Base-by-base conservation (phyloP, 2,113 vertebrate genomes). In the Gorsachius goisagi region DNA sequence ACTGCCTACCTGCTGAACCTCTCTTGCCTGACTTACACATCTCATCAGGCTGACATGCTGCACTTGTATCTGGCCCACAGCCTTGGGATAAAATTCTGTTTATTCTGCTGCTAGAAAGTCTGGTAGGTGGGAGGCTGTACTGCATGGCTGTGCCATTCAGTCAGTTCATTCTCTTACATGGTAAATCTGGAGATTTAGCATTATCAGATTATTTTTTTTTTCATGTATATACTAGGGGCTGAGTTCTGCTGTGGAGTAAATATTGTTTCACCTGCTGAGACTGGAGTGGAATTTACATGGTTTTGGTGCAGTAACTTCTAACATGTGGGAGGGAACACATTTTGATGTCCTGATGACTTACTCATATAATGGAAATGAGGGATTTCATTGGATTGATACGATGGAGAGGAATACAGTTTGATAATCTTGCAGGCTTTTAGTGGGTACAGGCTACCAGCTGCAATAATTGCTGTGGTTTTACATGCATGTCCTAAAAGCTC, bases 101-200 rank as follows among this genome's bases (percentile, higher is more conserved):
- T 93, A 67, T 96, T 93, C 85, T 92, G 32, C 71, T 83, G 74
- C 77, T 91, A 66, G 56, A 63, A 87, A 60, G 59, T 80, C 89
- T 95, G 84, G 77, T 75, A 92, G 68, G 78, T 73, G 88, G 79
- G 90, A 94, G 89, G 80, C 39, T 93, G 55, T 84, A 93, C 86
- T 83, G 59, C 60, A 53, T 71, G 33, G 72, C 66, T 78, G 81
- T 93, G 67, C 85, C 55, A 32, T 90, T 73, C 91, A 91, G 44
- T 76, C 62, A 52, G 24, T 89, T 91, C 30, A 68, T 76, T 90
- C 47, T 69, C 28, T 52, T 92, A 27, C 59, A 35, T 69, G 83
- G 55, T 47, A 52, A 33, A 49, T 59, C 33, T 93, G 64, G 56
- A 81, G 72, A 77, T 77, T 32, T 52, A 80, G 59, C 33, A 9